Evolutionary conservation across 2,113 vertebrate species (phyloP).

Genomic region (Cynoglossus semilaevis): DNA sequence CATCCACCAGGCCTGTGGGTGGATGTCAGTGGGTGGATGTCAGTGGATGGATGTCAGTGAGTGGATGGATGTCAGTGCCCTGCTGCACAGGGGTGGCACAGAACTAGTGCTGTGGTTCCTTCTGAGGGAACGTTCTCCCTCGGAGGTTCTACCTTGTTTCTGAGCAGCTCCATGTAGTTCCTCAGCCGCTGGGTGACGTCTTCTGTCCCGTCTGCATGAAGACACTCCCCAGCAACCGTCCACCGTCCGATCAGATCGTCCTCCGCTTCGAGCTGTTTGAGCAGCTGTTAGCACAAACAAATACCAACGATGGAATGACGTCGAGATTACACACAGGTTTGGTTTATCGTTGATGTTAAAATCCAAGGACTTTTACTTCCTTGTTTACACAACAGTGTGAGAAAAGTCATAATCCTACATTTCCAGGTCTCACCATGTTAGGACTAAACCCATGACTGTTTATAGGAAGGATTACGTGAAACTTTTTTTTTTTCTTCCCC

Average conservation of each 20-base stretch:
- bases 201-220: slow-evolving; percentile 66
- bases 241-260: slow-evolving; percentile 86
- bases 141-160: slow-evolving; percentile 77
- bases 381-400: no score
- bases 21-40: slow-evolving; percentile 41
- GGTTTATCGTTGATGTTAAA: no score
- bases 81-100: slow-evolving; percentile 21
- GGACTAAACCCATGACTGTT: no score
- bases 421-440: no score
- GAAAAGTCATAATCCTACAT: no score
- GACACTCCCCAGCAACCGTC: slow-evolving; percentile 75
- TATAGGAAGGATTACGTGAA: no score
- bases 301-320: not conserved
- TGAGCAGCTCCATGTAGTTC: slow-evolving; percentile 81
- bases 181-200: slow-evolving; percentile 66
- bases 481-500: no score
- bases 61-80: no score
- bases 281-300: slow-evolving; percentile 77
- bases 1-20: slow-evolving; percentile 17
- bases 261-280: slow-evolving; percentile 78
- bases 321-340: no score
- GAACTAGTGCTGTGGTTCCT: slow-evolving; percentile 41
- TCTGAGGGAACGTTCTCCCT: slow-evolving; percentile 27
- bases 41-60: no score
- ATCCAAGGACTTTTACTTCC: no score